Evolutionary conservation across 2,888 invertebrate species (phyloP).

Genomic region (Tenthredo scrophulariae): DNA sequence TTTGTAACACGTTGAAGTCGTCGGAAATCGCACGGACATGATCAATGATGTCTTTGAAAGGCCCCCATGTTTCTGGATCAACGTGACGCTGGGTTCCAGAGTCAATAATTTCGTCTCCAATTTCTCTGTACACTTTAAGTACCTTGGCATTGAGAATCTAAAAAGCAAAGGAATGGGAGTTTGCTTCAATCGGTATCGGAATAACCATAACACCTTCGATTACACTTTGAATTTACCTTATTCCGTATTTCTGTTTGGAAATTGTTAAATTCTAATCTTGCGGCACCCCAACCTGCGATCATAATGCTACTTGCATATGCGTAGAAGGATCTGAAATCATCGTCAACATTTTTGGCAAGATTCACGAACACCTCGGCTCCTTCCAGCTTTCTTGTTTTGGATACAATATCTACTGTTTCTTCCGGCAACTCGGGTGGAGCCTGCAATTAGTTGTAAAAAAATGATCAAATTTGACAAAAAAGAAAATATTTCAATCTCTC

Average conservation of each 20-base stretch:
- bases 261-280: background rate
- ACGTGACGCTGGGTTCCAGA: background rate
- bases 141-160: constrained; percentile 3
- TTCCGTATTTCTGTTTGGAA: background rate
- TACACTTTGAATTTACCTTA: background rate
- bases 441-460: background rate
- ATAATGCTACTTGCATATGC: background rate
- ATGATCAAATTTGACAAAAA: background rate
- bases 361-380: background rate
- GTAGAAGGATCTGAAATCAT: background rate
- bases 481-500: background rate
- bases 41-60: background rate
- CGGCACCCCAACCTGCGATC: background rate
- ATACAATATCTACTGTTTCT: background rate
- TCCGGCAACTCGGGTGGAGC: background rate
- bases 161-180: no score
- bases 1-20: background rate
- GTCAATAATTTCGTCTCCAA: background rate
- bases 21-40: background rate
- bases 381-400: background rate
- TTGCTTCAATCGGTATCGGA: background rate
- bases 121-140: background rate
- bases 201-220: background rate
- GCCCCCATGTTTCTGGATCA: background rate
- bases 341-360: background rate